Evolutionary conservation across 2,797 vertebrate species (phyloP).

Genomic region (Pangasius larnaudii): DNA sequence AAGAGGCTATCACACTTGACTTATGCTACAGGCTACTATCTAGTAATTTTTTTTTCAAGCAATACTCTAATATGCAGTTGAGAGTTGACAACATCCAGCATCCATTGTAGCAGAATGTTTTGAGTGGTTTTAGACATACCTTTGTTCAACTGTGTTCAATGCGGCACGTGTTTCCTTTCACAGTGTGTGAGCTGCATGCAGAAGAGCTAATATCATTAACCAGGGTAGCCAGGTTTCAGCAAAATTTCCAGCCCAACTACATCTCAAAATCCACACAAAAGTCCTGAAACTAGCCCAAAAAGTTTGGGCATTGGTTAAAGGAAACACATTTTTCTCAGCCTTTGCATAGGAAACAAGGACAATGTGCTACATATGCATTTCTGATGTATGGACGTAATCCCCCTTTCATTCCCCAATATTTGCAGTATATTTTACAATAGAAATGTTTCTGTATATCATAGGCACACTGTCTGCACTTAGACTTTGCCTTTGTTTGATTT

Average conservation of each 20-base stretch:
- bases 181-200: neutral
- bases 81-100: neutral
- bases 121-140: neutral
- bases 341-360: neutral
- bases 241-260: neutral
- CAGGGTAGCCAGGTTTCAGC: neutral
- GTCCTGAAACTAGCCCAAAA: neutral
- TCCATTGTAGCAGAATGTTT: neutral
- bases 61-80: neutral
- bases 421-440: neutral
- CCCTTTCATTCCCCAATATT: neutral
- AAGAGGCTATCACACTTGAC: neutral
- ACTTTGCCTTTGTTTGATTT: neutral
- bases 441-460: neutral
- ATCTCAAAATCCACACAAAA: neutral
- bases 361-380: neutral
- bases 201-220: neutral
- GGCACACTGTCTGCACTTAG: neutral
- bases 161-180: neutral
- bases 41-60: neutral
- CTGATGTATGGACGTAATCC: neutral
- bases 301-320: neutral
- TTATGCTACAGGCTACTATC: no score
- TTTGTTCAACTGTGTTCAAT: neutral
- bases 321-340: neutral